Base-by-base conservation (phyloP, 2,888 invertebrate species). In the Gastrophysa polygoni region DNA sequence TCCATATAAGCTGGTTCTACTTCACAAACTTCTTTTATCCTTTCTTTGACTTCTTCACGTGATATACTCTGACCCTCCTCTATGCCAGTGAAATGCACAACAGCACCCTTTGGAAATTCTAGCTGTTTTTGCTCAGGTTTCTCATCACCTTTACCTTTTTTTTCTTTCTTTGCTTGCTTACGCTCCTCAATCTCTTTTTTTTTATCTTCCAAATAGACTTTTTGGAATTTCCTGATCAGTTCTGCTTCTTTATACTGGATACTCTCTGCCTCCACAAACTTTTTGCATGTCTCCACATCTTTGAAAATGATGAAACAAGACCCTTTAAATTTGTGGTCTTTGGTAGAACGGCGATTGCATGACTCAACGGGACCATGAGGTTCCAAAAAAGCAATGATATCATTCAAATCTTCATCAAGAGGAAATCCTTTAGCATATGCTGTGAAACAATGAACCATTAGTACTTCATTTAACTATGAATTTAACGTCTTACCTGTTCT, bases 281-380 rank as follows among this genome's bases (percentile, higher is more conserved):
- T 89, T 71, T 92, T 89, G 1, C 95, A 93, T 76, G 88, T 87
- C 57, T 95, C 96, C 57, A 87, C 85, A 28, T 88, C 90, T 72
- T 89, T 88, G 80, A 97, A 98, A 4, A 93, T 91, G 8, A 90
- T 88, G 80, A 96, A 97, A 51, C 96, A 89, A 1, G 98, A 98
- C 52, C 98, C 98, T 83, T 98, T 95, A 78, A 95, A 95, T 63
- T 86, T 80, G 54, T 87, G 84, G 49, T 86, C 84, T 68, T 87
- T 88, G 66, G 84, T 84, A 59, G 87, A 85, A 51, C 86, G 81
- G 85, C 88, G 87, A 1, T 84, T 83, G 10, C 94, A 83, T 72
- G 90, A 90, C 52, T 91, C 90, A 0, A 78, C 67, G 0, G 76
- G 73, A 0, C 92, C 92, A 77, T 86, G 87, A 11, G 86, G 81